Evolutionary conservation across 2,113 vertebrate species (phyloP).

Genomic region (Cynoglossus semilaevis): DNA sequence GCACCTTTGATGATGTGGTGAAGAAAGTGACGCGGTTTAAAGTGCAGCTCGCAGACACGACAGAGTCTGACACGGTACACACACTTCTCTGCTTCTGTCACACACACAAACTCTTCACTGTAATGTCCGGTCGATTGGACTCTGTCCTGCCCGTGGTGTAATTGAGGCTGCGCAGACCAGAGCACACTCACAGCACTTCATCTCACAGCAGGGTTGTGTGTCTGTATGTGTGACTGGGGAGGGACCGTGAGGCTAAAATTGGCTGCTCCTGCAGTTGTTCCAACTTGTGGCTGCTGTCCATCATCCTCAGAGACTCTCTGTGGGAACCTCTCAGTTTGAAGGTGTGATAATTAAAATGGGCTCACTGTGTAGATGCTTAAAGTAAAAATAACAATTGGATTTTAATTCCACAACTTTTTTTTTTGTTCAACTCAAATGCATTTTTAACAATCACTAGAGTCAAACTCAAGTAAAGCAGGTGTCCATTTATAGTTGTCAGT

Average conservation of each 20-base stretch:
- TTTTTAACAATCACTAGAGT: neutral
- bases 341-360: neutral
- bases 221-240: conserved; percentile 31
- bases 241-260: conserved; percentile 58
- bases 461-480: conserved; percentile 22
- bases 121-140: no score
- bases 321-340: neutral
- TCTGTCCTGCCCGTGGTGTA: no score
- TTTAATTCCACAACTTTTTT: neutral
- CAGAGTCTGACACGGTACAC: conserved; percentile 72
- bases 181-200: neutral
- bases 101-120: no score
- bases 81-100: neutral
- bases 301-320: conserved; percentile 25
- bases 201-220: conserved; percentile 9
- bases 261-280: conserved; percentile 53
- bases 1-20: conserved; percentile 40
- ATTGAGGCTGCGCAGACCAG: no score
- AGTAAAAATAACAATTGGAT: neutral
- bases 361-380: neutral
- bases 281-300: conserved; percentile 53
- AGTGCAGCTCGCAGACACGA: conserved; percentile 62
- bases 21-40: conserved; percentile 69
- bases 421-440: no score
- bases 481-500: conserved; percentile 74